phyloP scores from a whole-genome alignment of 2,113 vertebrate species.

The Bothrops jararaca region DNA sequence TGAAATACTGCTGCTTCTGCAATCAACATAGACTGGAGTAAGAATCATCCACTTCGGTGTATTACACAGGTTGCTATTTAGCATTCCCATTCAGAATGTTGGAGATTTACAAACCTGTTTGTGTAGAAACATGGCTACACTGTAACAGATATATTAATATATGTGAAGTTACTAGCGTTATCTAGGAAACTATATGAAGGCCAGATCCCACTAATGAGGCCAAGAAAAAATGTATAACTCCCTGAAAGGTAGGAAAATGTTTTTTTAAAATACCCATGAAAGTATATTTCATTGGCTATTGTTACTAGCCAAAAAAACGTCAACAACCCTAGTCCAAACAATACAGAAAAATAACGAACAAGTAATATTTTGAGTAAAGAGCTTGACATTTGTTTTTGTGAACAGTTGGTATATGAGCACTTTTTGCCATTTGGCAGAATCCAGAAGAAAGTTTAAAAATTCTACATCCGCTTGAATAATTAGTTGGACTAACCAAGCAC shows the following conservation, averaged over 20 bases:
- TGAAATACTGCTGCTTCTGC: neutral
- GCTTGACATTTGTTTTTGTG: neutral
- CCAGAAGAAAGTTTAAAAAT: neutral
- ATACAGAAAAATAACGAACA: neutral
- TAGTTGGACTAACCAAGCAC: neutral
- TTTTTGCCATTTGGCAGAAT: neutral
- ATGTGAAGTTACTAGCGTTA: neutral
- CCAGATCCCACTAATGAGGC: neutral
- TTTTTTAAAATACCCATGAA: neutral
- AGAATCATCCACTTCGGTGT: neutral
- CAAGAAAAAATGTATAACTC: neutral
- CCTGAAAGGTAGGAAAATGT: neutral
- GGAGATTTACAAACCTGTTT: neutral
- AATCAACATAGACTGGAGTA: neutral
- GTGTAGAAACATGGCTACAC: neutral
- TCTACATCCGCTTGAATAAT: neutral
- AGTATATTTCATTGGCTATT: neutral
- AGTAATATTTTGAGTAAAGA: neutral
- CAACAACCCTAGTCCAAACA: neutral
- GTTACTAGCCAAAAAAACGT: neutral
- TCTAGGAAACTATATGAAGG: neutral
- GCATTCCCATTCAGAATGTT: neutral
- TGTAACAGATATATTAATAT: neutral
- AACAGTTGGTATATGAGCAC: neutral
- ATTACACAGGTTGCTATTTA: neutral